Evolutionary conservation across 2,797 vertebrate species (phyloP).

Genomic region (Psittacula echo): DNA sequence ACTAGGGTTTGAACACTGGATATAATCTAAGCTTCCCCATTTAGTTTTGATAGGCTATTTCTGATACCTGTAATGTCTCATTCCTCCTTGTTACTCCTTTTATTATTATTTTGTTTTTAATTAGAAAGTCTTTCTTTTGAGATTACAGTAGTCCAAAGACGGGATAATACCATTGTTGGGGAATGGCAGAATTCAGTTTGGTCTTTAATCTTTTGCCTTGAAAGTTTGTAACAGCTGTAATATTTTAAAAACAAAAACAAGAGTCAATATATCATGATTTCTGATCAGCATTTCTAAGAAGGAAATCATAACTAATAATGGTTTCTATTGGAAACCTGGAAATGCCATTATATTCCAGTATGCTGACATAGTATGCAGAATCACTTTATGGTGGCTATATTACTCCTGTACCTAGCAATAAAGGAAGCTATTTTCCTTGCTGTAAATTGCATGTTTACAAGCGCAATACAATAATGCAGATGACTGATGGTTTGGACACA

Average conservation of each 20-base stretch:
- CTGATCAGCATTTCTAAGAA: background rate
- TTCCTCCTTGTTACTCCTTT: background rate
- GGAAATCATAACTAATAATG: background rate
- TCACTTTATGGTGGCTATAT: background rate
- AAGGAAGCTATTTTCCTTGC: background rate
- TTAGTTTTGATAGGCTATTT: background rate
- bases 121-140: background rate
- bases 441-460: background rate
- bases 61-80: background rate
- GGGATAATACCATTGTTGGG: background rate
- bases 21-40: background rate
- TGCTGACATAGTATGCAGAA: background rate
- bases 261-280: background rate
- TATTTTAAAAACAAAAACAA: background rate
- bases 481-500: background rate
- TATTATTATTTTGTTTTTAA: background rate
- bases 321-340: background rate
- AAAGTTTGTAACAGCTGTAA: background rate
- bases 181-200: background rate
- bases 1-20: background rate
- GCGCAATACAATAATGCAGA: background rate
- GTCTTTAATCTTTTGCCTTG: background rate
- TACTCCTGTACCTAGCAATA: background rate
- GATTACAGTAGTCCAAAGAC: background rate
- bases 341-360: background rate